Base-by-base conservation (phyloP, 2,113 vertebrate species). In the Tragelaphus scriptus region DNA sequence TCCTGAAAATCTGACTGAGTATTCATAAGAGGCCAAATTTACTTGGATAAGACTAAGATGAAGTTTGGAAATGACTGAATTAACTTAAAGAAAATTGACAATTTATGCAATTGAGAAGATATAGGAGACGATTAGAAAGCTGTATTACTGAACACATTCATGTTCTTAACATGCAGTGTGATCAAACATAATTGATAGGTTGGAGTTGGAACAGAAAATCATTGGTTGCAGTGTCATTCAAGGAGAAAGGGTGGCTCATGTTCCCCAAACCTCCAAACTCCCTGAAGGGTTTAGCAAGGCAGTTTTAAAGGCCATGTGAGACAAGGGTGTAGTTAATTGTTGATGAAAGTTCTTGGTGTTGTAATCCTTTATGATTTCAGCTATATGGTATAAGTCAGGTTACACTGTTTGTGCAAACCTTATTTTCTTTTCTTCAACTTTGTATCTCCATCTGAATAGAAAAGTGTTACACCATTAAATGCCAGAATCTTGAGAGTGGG, bases 151-250 rank as follows among this genome's bases (percentile, higher is more conserved):
- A 51, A 53, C 10, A 12, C 5, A 1, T 32, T 53, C 49, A 19
- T 32, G 5, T 32, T 51, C 28, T 3, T 3, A 30, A 53, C 16
- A 53, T 0, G 1, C 79, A 53, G 11, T 17, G 9, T 19, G 28
- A 30, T 28, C 16, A 51, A 51, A 81, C 5, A 7, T 17, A 28
- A 21, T 19, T 4, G 28, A 21, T 3, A 21, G 28, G 1, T 51
- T 81, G 28, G 9, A 81, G 49, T 6, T 81, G 47, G 47, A 81
- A 9, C 47, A 21, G 49, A 81, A 51, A 53, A 53, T 15, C 8
- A 17, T 19, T 12, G 51, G 21, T 21, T 81, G 16, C 28, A 51
- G 47, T 28, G 28, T 11, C 47, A 21, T 2, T 1, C 79, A 51
- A 51, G 30, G 16, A 75, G n/a, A 53, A 53, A 32, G 28, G 9